Conservation (phyloP, 1,140 invertebrate species). For the Aphaenogaster floridana region DNA sequence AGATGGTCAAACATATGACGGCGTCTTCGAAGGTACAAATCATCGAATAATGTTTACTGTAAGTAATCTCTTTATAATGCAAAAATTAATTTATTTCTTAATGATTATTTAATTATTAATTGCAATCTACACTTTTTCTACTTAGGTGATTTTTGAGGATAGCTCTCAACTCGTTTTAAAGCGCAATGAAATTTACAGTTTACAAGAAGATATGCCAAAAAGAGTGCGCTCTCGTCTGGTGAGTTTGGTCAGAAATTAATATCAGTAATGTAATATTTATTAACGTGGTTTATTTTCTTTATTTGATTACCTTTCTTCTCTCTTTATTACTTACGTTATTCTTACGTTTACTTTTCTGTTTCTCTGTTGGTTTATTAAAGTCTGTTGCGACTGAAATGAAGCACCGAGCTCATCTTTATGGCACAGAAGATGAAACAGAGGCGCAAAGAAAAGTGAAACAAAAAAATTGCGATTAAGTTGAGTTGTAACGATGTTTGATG, state of each 20-base stretch:
- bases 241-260: slow-evolving; percentile 80
- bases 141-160: slow-evolving; percentile 87
- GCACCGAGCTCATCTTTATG: slow-evolving; percentile 87
- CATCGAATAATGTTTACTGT: slow-evolving; percentile 88
- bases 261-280: slow-evolving; percentile 65
- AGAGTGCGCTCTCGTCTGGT: slow-evolving; percentile 87
- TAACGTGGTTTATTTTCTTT: slow-evolving; percentile 65
- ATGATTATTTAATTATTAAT: slow-evolving; percentile 30
- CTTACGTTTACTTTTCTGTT: slow-evolving; percentile 79
- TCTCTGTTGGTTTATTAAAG: slow-evolving; percentile 82
- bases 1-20: slow-evolving; percentile 88
- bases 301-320: slow-evolving; percentile 63
- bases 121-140: slow-evolving; percentile 34
- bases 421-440: slow-evolving; percentile 82
- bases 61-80: slow-evolving; percentile 72
- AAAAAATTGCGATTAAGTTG: slow-evolving; percentile 75
- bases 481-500: slow-evolving; percentile 43
- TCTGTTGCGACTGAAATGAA: slow-evolving; percentile 88
- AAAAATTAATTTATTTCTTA: slow-evolving; percentile 7
- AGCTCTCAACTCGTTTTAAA: slow-evolving; percentile 83
- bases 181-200: slow-evolving; percentile 85
- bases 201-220: slow-evolving; percentile 87
- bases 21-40: slow-evolving; percentile 88
- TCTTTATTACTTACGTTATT: slow-evolving; percentile 56
- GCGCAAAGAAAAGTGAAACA: slow-evolving; percentile 84